A percentile compares a stretch with the other conserved stretches of the same genome.
These are phyloP conservation scores for Pentalonia nigronervosa DNA, from an alignment of 1,140 invertebrate species.

Conservation along the genomic window DNA sequence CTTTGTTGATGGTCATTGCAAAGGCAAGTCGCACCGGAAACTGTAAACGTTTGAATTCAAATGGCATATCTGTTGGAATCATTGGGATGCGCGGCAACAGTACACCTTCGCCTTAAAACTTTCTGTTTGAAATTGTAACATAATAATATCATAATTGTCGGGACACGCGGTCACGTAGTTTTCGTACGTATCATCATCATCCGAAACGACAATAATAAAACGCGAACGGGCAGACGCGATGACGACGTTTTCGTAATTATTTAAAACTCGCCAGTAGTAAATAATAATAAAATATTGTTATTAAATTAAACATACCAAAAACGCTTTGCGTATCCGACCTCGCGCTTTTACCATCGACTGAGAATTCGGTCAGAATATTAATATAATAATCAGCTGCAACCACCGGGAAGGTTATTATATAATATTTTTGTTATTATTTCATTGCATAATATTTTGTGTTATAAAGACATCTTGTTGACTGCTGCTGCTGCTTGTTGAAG, in stretches of 20 bases:
- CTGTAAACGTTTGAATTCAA: no score
- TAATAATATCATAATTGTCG: no score
- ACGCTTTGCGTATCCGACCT: neutral
- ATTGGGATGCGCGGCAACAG: no score
- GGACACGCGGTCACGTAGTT: neutral
- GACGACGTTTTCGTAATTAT: neutral
- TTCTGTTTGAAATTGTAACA: no score
- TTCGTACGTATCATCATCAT: no score
- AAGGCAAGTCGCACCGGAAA: no score
- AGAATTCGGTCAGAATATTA: neutral
- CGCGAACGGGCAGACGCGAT: neutral
- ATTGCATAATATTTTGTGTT: neutral
- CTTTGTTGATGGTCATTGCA: no score
- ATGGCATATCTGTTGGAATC: no score
- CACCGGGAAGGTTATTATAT: neutral
- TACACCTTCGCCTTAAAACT: no score
- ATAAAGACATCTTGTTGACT: constrained; percentile 1
- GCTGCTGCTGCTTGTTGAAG: neutral
- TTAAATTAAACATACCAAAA: neutral
- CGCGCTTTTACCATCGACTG: neutral
- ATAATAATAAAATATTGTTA: neutral
- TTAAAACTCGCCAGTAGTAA: neutral
- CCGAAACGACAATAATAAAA: no score
- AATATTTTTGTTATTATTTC: neutral
- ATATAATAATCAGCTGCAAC: neutral